Base-by-base conservation (phyloP, 2,797 vertebrate genomes). In the Synaphobranchus kaupii region DNA sequence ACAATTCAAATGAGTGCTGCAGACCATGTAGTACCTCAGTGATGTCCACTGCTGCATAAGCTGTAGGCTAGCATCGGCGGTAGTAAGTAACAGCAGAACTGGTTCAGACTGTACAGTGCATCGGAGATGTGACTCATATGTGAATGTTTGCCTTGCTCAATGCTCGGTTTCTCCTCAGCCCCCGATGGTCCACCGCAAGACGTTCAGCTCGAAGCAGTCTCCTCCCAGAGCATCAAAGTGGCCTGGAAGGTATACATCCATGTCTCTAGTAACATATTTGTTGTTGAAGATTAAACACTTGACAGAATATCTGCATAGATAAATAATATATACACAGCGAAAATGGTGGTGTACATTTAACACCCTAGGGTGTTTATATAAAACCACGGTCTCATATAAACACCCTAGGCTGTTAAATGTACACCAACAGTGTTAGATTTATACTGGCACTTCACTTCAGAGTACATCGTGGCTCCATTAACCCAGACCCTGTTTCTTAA, bases 121-220 rank as follows among this genome's bases (percentile, higher is more conserved):
- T n/a, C 25, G 25, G 20, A 66, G n/a, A 66, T 10, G 9, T 66
- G 60, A 66, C 60, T 56, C 12, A 12, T 56, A 56, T 56, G 54
- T 17, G 54, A 58, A 8, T 71, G 58, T 25, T 66, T 39, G 28
- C 39, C 44, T 63, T 22, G n/a, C n/a, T 68, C 44, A 34, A 39
- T 44, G 68, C 39, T 87, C 52, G 85, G 2, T 82, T 25, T 84
- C 73, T 90, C 90, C 52, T 47, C 93, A 99, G 98, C 98, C 94
- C 98, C 98, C 85, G 98, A 99, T 52, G 98, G 98, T 63, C 98
- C 98, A 17, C 98, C 98, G 84, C 98, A 99, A 92, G 98, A 99
- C 12, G 98, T 99, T 52, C 97, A 98, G 84, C 96, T 99, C 84
- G 98, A 99, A 90, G 98, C 98, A 44, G 94, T 98, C 86, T 98